Conservation (phyloP, 1,140 invertebrate species). For the Tyrophagus putrescentiae region DNA sequence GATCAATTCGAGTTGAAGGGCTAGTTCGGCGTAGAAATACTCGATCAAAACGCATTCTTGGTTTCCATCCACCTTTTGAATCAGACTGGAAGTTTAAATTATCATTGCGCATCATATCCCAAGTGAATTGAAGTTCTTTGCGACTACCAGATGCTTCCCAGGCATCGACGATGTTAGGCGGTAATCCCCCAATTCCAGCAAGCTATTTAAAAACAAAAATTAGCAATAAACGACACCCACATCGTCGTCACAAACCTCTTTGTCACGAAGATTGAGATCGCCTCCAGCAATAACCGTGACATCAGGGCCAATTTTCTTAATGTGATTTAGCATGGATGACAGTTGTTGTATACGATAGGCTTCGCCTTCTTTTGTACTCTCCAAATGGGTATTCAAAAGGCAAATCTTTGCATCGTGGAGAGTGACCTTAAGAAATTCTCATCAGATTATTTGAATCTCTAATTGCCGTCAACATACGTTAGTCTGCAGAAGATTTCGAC, state of each 20-base stretch:
- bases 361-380: constrained; percentile 40
- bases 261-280: constrained; percentile 45
- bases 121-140: constrained; percentile 41
- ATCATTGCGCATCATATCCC: constrained; percentile 42
- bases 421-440: constrained; percentile 15
- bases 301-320: constrained; percentile 29
- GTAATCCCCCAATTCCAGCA: constrained; percentile 34
- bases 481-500: constrained; percentile 39
- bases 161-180: constrained; percentile 37
- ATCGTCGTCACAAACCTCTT: constrained; percentile 36
- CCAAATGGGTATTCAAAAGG: constrained; percentile 44
- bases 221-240: not conserved
- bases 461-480: constrained; percentile 32
- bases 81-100: constrained; percentile 30
- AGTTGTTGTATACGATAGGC: constrained; percentile 39
- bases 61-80: constrained; percentile 20
- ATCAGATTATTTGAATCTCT: not conserved
- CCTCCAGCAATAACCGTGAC: constrained; percentile 43
- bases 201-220: constrained; percentile 31
- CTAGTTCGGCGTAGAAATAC: constrained; percentile 36
- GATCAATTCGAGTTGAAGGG: constrained; percentile 31
- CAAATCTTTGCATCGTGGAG: constrained; percentile 29
- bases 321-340: constrained; percentile 33
- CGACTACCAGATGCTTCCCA: constrained; percentile 42
- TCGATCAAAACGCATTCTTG: constrained; percentile 42